A percentile compares a stretch with the other conserved stretches of the same genome.
Evolutionary conservation across 1,140 invertebrate species (phyloP).

Genomic region (Heterodera schachtii): DNA sequence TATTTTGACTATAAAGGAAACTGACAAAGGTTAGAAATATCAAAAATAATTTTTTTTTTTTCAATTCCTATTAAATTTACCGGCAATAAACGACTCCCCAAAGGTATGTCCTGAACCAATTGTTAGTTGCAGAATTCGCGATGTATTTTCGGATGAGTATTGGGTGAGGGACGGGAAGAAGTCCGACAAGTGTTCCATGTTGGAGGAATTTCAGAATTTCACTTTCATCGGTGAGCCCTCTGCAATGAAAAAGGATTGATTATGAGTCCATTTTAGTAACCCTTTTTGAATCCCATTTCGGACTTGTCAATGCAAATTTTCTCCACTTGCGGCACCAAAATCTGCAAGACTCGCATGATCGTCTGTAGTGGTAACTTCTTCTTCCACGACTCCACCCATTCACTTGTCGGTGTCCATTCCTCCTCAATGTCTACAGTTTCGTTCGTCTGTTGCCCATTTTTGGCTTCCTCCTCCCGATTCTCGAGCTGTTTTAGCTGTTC

Average conservation of each 20-base stretch:
- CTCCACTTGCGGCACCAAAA: slow-evolving; percentile 97
- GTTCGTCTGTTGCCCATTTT: background rate
- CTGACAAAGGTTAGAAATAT: slow-evolving; percentile 93
- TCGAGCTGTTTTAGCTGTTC: slow-evolving; percentile 71
- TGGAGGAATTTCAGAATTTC: slow-evolving; percentile 98
- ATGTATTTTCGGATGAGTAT: slow-evolving; percentile 98
- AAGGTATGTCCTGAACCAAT: slow-evolving; percentile 97
- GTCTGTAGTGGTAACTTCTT: slow-evolving; percentile 94
- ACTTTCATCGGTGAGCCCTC: slow-evolving; percentile 96
- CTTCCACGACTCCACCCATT: slow-evolving; percentile 94
- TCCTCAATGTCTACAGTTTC: slow-evolving; percentile 18
- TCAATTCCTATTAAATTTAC: slow-evolving; percentile 83
- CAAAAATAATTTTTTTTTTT: slow-evolving; percentile 91
- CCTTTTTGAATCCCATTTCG: slow-evolving; percentile 50
- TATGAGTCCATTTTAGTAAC: slow-evolving; percentile 14
- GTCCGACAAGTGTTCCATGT: slow-evolving; percentile 94
- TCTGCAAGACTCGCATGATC: slow-evolving; percentile 96
- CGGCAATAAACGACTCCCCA: slow-evolving; percentile 98
- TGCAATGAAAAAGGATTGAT: slow-evolving; percentile 67
- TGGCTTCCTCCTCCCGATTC: slow-evolving; percentile 26
- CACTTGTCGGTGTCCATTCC: slow-evolving; percentile 80
- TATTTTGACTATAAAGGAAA: slow-evolving; percentile 67
- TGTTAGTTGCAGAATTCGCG: slow-evolving; percentile 93
- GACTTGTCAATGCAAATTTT: slow-evolving; percentile 99
- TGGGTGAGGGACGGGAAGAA: slow-evolving; percentile 96